Percentiles rank a stretch among this genome's conserved stretches.
phyloP scores from a whole-genome alignment of 2,888 invertebrate genomes.

The Apocheima hispidaria region DNA sequence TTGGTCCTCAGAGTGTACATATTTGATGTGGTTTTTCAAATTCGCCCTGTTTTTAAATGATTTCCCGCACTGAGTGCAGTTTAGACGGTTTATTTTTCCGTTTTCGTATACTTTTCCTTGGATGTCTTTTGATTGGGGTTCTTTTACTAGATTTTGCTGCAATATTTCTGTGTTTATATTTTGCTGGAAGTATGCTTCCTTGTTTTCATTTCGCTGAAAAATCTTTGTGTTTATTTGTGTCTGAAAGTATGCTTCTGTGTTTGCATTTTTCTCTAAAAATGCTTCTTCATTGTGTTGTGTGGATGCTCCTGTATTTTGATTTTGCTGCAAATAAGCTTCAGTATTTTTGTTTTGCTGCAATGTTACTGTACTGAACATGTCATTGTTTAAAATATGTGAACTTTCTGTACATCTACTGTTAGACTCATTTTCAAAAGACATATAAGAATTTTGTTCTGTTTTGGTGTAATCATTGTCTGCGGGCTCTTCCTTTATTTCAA shows the following conservation, averaged over 20 bases:
- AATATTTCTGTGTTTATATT: not conserved
- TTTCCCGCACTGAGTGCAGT: constrained; percentile 48
- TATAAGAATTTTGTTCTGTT: not conserved
- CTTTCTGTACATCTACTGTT: not conserved
- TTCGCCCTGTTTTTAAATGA: constrained; percentile 53
- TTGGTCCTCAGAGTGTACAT: constrained; percentile 50
- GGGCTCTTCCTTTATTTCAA: not conserved
- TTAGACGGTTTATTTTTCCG: constrained; percentile 51
- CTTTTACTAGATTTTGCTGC: not conserved
- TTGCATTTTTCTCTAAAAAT: not conserved
- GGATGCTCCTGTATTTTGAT: not conserved
- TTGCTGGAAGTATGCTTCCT: not conserved
- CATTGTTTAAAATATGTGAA: too few species aligned
- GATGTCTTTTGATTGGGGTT: not conserved
- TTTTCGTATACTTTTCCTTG: constrained; percentile 55
- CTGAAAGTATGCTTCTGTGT: not conserved
- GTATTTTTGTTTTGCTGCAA: not conserved
- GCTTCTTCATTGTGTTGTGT: too few species aligned
- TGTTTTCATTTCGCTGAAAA: not conserved
- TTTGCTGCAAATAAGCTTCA: not conserved
- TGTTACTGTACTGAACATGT: not conserved
- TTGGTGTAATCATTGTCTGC: not conserved
- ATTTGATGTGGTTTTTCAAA: constrained; percentile 51
- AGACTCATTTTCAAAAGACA: not conserved
- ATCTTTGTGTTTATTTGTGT: not conserved